Conservation (phyloP, 1,140 invertebrate genomes). For the Eueides isabella region DNA sequence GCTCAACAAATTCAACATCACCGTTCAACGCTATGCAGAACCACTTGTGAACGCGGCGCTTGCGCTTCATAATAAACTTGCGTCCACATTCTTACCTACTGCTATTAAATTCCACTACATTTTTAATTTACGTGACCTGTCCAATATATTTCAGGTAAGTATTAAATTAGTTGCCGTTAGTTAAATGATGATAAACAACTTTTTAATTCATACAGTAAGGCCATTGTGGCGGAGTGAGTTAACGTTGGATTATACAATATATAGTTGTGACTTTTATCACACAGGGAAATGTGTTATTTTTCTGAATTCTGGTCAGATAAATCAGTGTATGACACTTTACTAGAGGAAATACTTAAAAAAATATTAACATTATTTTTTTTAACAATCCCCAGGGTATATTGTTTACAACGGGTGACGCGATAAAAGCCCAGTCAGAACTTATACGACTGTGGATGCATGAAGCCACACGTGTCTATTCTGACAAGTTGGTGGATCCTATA, state of each 20-base stretch:
- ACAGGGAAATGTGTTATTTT: too few relatives aligned
- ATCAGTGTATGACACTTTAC: too few relatives aligned
- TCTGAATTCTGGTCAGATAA: too few relatives aligned
- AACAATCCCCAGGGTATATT: conserved; percentile 87
- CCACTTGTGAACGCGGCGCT: conserved; percentile 88
- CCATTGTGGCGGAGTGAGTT: too few relatives aligned
- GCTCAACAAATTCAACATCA: conserved; percentile 85
- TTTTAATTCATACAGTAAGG: too few relatives aligned
- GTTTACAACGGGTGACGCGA: conserved; percentile 91
- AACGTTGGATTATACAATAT: too few relatives aligned
- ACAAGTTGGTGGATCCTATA: conserved; percentile 91
- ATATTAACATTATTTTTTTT: neutral
- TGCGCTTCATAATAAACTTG: conserved; percentile 89
- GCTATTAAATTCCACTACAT: conserved; percentile 97
- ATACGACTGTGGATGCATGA: conserved; percentile 95
- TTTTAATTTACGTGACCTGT: conserved; percentile 96
- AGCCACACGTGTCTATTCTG: conserved; percentile 93
- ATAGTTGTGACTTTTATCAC: too few relatives aligned
- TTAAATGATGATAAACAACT: neutral
- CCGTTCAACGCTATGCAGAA: conserved; percentile 84
- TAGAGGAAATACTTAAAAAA: too few relatives aligned
- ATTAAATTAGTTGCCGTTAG: neutral
- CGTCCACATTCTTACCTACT: conserved; percentile 92
- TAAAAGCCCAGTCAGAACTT: conserved; percentile 87
- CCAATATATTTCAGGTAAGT: conserved; percentile 92